Evolutionary conservation across 2,113 vertebrate species (phyloP), one percentile per base, ranked within the genome.

Genomic region (Copsychus sechellarum): DNA sequence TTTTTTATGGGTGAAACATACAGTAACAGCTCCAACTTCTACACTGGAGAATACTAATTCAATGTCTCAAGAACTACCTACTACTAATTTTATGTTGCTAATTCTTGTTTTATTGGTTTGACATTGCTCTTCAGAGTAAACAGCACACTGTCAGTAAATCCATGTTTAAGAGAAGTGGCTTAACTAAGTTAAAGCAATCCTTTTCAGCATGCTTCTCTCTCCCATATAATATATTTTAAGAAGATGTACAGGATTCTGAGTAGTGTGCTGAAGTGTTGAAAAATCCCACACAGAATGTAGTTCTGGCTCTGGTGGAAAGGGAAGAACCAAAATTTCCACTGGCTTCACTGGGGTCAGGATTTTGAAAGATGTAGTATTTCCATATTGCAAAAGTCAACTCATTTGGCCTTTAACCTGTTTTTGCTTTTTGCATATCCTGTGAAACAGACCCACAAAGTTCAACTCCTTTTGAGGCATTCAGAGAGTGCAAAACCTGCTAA

Each of bases 91-190:
- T 53, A 40, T 64, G 8, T 57, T 95, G 82, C 56, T 96, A 82
- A 81, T 93, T 93, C 54, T 67, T 91, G 29, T 70, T 96, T 78
- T 95, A 42, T 88, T 94, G 34, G 90, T 93, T 91, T 86, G 51
- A 82, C 57, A 74, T 17, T 73, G 33, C 31, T 86, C 7, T 88
- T 88, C 67, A 43, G 51, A 73, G 58, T 64, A 87, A 94, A 92
- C 14, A 24, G 51, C 16, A 73, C 69, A 38, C 60, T n/a, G 3
- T 34, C 38, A 92, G 33, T 66, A 92, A 67, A 67, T 80, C 19
- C 43, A 8, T 23, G 47, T 47, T 92, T 64, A 95, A 96, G 60
- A 89, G 57, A 45, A 91, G 16, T 72, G 50, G 36, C 53, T 80
- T 48, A 83, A 34, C 7, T 34, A 87, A 86, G 57, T 84, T 85